Percentiles rank a stretch among this genome's conserved stretches.
phyloP scores from a whole-genome alignment of 2,888 invertebrate species.

The Eupithecia centaureata region DNA sequence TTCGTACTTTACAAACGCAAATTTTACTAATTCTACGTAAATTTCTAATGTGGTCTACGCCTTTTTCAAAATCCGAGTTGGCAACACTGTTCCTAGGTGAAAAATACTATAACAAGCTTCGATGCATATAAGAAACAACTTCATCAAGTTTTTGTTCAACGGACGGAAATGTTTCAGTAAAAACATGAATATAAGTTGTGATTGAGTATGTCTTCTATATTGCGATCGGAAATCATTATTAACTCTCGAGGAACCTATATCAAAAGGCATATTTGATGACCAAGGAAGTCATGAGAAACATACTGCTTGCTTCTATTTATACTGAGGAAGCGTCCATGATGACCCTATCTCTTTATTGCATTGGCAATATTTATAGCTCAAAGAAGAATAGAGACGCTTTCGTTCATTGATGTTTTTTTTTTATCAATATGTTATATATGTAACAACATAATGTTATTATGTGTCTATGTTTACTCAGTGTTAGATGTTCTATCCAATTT shows the following conservation, averaged over 20 bases:
- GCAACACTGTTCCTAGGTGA: too few relatives aligned
- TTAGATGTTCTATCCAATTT: neutral
- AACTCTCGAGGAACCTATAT: neutral
- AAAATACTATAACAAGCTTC: too few relatives aligned
- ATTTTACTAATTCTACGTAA: too few relatives aligned
- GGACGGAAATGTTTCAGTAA: constrained; percentile 7
- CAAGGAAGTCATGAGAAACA: constrained; percentile 8
- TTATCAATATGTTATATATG: neutral
- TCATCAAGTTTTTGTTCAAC: constrained; percentile 2
- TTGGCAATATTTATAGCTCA: neutral
- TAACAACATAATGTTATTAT: neutral
- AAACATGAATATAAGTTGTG: neutral
- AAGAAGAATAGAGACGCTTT: neutral
- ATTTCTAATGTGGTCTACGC: too few relatives aligned
- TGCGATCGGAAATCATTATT: constrained; percentile 13
- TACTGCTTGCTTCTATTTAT: constrained; percentile 7
- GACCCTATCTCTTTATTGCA: neutral
- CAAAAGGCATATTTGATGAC: constrained; percentile 5
- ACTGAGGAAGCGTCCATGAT: neutral
- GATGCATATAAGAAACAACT: neutral
- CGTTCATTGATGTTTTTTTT: neutral
- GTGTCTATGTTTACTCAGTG: neutral
- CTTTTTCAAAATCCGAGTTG: too few relatives aligned
- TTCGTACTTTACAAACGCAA: too few relatives aligned
- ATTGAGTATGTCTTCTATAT: neutral